Conservation (phyloP, 2,113 vertebrate genomes). For the Pycnonotus jocosus region DNA sequence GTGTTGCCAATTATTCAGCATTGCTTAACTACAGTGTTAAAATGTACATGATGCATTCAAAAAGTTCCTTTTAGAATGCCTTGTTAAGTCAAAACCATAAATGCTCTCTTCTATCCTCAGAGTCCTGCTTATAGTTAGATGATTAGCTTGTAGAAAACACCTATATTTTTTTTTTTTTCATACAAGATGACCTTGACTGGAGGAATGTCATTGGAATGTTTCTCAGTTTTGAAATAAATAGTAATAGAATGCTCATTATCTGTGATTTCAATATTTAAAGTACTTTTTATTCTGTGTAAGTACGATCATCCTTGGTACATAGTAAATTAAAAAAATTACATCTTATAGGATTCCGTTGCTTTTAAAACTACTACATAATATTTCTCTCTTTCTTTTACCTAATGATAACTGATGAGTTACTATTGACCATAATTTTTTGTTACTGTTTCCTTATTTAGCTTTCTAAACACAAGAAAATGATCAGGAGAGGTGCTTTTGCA, state of each 20-base stretch:
- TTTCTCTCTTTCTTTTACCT: not conserved
- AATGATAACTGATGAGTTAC: fast-evolving
- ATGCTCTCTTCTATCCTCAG: not conserved
- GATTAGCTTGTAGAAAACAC: not conserved
- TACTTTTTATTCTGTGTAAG: not conserved
- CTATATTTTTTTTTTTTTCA: not conserved
- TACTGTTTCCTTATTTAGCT: not conserved
- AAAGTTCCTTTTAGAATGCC: not conserved
- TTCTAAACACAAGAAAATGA: not conserved
- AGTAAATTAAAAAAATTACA: not conserved
- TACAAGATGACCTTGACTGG: not conserved
- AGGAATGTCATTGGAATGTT: not conserved
- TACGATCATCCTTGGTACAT: not conserved
- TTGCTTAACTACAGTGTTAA: not conserved
- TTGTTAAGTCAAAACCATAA: not conserved
- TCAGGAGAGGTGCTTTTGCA: not conserved
- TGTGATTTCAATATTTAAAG: slow-evolving; percentile 10
- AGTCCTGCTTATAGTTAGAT: not conserved
- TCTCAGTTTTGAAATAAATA: not conserved
- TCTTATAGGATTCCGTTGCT: not conserved
- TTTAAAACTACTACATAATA: not conserved
- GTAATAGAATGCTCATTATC: not conserved
- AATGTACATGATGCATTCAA: not conserved
- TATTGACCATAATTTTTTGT: not conserved
- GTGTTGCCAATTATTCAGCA: not conserved